These are phyloP conservation scores for Acrocera orbiculus DNA, from an alignment of 2,888 invertebrate species.

Conservation along the genomic window DNA sequence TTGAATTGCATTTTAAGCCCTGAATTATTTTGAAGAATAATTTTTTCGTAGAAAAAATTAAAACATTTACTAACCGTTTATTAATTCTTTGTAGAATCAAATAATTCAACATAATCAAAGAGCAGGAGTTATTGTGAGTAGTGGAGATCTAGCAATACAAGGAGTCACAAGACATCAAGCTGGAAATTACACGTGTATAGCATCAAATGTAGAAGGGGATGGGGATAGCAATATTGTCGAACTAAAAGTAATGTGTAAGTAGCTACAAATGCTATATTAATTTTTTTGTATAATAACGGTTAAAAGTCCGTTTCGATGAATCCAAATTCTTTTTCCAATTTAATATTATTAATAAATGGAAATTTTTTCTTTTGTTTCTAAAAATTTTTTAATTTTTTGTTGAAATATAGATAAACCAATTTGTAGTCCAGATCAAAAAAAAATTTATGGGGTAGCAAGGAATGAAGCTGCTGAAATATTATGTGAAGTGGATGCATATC, in stretches of 20 bases:
- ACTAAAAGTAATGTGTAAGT: conserved; percentile 84
- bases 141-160: conserved; percentile 64
- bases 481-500: conserved; percentile 74
- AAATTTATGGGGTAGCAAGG: conserved; percentile 67
- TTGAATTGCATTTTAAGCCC: too few species aligned
- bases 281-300: not conserved
- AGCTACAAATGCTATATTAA: conserved; percentile 4
- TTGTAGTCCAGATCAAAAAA: conserved; percentile 54
- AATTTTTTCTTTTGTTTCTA: not conserved
- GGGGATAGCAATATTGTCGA: conserved; percentile 65
- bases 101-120: conserved; percentile 71
- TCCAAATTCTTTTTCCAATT: not conserved
- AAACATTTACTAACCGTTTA: too few species aligned
- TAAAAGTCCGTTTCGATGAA: not conserved
- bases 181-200: conserved; percentile 76
- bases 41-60: too few species aligned
- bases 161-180: conserved; percentile 63
- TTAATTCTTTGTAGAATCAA: conserved; percentile 54
- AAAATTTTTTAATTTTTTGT: conserved; percentile 9
- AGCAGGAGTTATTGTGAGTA: conserved; percentile 72
- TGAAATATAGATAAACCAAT: conserved; percentile 63
- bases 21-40: too few species aligned
- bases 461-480: conserved; percentile 62
- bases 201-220: conserved; percentile 82
- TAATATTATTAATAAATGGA: not conserved